Base-by-base conservation (phyloP, 35 echinoderm and acorn worm genomes). In the Patiria miniata region DNA sequence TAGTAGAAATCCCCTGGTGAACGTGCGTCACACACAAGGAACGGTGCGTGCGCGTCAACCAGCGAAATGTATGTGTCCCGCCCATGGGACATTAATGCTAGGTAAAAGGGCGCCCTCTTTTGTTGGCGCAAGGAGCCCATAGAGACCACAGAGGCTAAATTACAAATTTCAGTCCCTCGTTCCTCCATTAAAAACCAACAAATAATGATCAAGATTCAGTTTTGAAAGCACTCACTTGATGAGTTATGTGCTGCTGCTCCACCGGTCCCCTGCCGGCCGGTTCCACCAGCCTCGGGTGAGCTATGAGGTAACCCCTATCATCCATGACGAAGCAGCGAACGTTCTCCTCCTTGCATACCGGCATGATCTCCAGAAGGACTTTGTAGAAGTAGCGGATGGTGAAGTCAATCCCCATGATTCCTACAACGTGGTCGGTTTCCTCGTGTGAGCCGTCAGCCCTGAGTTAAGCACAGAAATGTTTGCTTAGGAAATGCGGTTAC, bases 301-400 rank as follows among this genome's bases (percentile, higher is more conserved):
- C 96, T 5, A 99, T 79, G 42, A 99, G 81, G 61, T 99, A 99
- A 0, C 96, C 96, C 51, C 79, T 94, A 50, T 94, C 87, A 90
- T 99, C 96, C 89, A 99, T 92, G 21, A 99, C 89, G 47, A 99
- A 99, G 57, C 96, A 99, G 69, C 96, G 91, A 37, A 99, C 89
- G 57, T 86, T 79, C 61, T 89, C 36, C 73, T 99, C 88, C 77
- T 83, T 84, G 80, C 96, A 99, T 1, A 99, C 77, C 0, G 96
- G 96, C 29, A 99, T 55, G 1, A 89, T 91, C 18, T 99, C 93
- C 50, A 87, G 51, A 7, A 99, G 78, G 28, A 90, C 82, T 54
- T 99, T 94, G 51, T 99, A 99, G 59, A 99, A 91, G 73, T 99
- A 99, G 34, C 86, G 86, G 16, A 99, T 77, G 9, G 92, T 99